These are phyloP conservation scores for Antedon mediterranea DNA, from an alignment of 53 echinoderm and acorn worm species.

Conservation along the genomic window DNA sequence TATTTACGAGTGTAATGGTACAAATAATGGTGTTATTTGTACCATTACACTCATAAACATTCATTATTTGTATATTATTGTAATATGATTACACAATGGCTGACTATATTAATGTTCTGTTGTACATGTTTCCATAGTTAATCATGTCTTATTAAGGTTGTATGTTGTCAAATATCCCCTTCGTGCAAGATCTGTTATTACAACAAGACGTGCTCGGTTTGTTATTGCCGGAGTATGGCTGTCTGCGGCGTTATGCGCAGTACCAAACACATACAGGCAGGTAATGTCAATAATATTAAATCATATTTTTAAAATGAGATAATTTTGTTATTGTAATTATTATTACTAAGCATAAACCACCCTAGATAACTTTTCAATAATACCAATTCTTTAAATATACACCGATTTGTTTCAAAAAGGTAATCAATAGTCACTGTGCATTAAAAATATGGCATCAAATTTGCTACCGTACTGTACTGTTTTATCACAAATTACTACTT, in stretches of 20 bases:
- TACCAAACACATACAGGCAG: slow-evolving; percentile 18
- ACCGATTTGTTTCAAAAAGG: not conserved
- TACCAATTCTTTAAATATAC: not conserved
- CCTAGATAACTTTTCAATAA: not conserved
- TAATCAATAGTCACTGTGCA: not conserved
- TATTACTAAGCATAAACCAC: not conserved
- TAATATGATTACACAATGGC: too few species aligned
- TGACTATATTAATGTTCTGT: too few species aligned
- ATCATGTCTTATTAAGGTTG: slow-evolving; percentile 30
- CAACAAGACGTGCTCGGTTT: slow-evolving; percentile 38
- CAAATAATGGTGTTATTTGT: too few species aligned
- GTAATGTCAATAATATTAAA: not conserved
- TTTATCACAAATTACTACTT: not conserved
- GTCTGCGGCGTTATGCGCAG: slow-evolving; percentile 4
- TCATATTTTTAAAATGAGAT: too few species aligned
- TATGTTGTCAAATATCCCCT: slow-evolving; percentile 71
- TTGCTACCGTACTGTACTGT: not conserved
- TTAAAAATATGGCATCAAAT: not conserved
- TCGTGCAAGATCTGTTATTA: slow-evolving; percentile 44
- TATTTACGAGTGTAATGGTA: too few species aligned
- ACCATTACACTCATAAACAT: too few species aligned
- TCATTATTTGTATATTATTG: too few species aligned
- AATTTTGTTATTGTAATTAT: too few species aligned
- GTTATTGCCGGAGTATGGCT: slow-evolving; percentile 31
- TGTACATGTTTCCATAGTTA: too few species aligned